Conservation (phyloP, 2,888 invertebrate genomes). For the Catonia carolina region DNA sequence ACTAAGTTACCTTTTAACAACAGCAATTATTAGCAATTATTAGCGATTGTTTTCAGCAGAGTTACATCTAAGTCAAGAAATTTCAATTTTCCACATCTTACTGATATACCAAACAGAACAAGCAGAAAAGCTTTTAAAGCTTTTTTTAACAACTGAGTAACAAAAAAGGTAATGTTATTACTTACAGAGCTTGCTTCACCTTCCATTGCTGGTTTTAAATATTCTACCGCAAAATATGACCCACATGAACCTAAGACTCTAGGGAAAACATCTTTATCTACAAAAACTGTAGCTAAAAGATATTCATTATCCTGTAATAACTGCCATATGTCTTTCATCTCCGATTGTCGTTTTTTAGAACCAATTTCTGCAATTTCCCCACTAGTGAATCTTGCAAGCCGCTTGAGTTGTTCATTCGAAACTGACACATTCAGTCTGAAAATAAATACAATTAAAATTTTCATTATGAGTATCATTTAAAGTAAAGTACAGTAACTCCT, state of each 20-base stretch:
- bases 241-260: slow-evolving; percentile 61
- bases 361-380: background rate
- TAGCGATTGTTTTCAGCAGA: slow-evolving; percentile 50
- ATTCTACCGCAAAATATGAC: slow-evolving; percentile 58
- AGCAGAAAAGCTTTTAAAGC: slow-evolving; percentile 60
- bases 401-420: slow-evolving; percentile 45
- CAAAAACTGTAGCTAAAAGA: slow-evolving; percentile 52
- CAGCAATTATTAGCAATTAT: no score
- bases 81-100: slow-evolving; percentile 42
- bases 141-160: no score
- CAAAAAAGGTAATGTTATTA: no score
- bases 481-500: slow-evolving; percentile 35
- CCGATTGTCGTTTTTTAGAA: slow-evolving; percentile 33
- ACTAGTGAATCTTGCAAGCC: slow-evolving; percentile 41
- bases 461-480: background rate
- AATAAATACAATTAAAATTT: slow-evolving; percentile 31
- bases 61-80: slow-evolving; percentile 58
- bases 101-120: slow-evolving; percentile 28
- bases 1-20: no score
- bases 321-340: slow-evolving; percentile 57
- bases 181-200: slow-evolving; percentile 13
- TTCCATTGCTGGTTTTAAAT: slow-evolving; percentile 49
- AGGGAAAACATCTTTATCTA: slow-evolving; percentile 56
- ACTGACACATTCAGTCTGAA: slow-evolving; percentile 51
- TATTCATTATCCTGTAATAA: slow-evolving; percentile 62